Conservation (phyloP, 2,797 vertebrate species). For the Enteromius fasciolatus region DNA sequence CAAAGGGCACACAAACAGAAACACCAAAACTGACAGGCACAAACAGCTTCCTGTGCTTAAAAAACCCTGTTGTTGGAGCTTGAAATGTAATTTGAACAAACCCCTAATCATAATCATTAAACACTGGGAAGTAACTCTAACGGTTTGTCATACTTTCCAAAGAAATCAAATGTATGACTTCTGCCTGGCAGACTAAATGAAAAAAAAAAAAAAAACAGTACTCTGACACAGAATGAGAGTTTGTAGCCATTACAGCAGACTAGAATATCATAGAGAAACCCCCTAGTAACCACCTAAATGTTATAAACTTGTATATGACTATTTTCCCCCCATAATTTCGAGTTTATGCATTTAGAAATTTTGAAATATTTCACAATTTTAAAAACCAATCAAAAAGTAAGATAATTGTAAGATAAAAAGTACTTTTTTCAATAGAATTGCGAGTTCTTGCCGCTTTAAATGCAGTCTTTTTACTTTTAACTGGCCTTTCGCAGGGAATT, state of each 20-base stretch:
- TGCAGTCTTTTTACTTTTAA: not conserved
- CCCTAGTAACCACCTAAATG: not conserved
- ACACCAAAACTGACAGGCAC: conserved; percentile 16
- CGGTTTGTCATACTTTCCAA: not conserved
- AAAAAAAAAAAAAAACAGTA: not conserved
- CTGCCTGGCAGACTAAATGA: not conserved
- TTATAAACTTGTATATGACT: not conserved
- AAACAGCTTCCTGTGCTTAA: conserved; percentile 29
- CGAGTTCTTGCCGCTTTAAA: not conserved
- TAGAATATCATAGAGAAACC: not conserved
- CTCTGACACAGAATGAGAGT: not conserved
- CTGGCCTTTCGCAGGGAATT: not conserved
- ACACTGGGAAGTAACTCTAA: not conserved
- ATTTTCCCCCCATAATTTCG: not conserved
- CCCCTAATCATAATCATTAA: not conserved
- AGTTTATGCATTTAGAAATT: not conserved
- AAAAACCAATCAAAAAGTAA: not conserved
- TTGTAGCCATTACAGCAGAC: too few relatives aligned
- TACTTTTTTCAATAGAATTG: not conserved
- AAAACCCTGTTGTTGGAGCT: not conserved
- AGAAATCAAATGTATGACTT: not conserved
- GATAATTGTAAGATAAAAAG: not conserved
- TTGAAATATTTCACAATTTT: not conserved
- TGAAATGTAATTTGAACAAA: not conserved
- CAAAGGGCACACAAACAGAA: conserved; percentile 30